These are phyloP conservation scores for Platysteira castanea DNA, from an alignment of 2,113 vertebrate species.

Conservation along the genomic window DNA sequence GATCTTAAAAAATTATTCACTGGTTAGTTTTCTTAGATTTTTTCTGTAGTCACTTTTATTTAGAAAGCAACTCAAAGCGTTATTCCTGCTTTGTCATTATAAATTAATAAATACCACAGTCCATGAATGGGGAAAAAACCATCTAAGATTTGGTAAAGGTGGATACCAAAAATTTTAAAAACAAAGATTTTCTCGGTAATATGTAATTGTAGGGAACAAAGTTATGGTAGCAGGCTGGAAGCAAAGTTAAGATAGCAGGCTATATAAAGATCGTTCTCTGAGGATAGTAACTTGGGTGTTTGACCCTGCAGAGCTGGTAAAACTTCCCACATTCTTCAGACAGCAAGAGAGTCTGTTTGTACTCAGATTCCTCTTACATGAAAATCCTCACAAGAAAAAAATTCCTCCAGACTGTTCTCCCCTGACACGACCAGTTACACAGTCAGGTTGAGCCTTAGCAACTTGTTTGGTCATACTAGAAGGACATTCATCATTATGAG, in stretches of 20 bases:
- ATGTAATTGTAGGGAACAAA: background rate
- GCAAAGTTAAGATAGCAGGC: background rate
- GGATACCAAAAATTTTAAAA: background rate
- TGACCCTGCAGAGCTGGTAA: background rate
- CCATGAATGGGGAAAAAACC: background rate
- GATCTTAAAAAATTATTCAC: background rate
- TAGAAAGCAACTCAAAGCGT: background rate
- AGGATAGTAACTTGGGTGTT: background rate
- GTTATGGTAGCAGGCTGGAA: background rate
- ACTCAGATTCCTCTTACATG: background rate
- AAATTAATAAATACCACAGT: background rate
- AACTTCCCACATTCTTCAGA: background rate
- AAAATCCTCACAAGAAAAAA: background rate
- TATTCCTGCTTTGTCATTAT: background rate
- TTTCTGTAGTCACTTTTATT: background rate
- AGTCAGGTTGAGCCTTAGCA: rapidly evolving
- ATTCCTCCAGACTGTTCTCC: background rate
- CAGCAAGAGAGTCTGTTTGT: background rate
- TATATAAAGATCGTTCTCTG: background rate
- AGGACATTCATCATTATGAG: background rate
- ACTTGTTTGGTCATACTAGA: background rate
- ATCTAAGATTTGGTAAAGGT: background rate
- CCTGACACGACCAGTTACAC: background rate
- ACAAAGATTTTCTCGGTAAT: background rate
- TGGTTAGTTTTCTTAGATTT: background rate